A percentile compares a stretch with the other conserved stretches of the same genome.
Conservation (phyloP, 1,140 invertebrate genomes). For the Megathymus violae region DNA sequence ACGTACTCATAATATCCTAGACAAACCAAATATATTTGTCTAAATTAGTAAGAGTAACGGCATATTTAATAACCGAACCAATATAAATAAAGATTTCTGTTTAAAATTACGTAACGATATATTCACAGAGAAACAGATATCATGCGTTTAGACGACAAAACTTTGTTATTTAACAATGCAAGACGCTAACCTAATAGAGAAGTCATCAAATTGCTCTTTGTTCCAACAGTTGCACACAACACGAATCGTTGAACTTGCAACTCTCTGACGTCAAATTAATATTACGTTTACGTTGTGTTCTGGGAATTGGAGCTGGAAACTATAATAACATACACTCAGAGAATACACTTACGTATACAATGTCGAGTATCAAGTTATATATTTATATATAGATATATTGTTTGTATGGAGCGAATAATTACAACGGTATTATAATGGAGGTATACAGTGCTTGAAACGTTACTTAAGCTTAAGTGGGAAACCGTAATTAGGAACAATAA, state of each 20-base stretch:
- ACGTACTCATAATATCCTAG: too few species aligned
- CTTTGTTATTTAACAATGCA: too few species aligned
- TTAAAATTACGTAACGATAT: too few species aligned
- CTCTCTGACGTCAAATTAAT: slow-evolving; percentile 2
- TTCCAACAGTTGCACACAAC: slow-evolving; percentile 1
- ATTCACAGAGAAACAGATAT: too few species aligned
- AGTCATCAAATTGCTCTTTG: slow-evolving; percentile 1
- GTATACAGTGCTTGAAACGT: neutral
- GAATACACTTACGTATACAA: neutral
- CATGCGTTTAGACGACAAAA: too few species aligned
- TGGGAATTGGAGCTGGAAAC: neutral
- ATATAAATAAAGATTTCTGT: too few species aligned
- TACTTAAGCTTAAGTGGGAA: neutral
- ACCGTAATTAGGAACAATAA: too few species aligned
- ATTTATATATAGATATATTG: neutral
- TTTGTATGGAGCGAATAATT: neutral
- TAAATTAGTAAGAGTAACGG: too few species aligned
- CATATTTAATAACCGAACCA: too few species aligned
- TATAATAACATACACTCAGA: neutral
- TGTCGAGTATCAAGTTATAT: neutral
- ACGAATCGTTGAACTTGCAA: neutral
- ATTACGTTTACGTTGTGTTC: slow-evolving; percentile 2
- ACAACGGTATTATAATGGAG: neutral
- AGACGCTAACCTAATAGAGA: neutral
- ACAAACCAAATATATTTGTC: too few species aligned